Evolutionary conservation across 2,888 invertebrate genomes (phyloP).

Genomic region (Amphipyra tragopoginis): DNA sequence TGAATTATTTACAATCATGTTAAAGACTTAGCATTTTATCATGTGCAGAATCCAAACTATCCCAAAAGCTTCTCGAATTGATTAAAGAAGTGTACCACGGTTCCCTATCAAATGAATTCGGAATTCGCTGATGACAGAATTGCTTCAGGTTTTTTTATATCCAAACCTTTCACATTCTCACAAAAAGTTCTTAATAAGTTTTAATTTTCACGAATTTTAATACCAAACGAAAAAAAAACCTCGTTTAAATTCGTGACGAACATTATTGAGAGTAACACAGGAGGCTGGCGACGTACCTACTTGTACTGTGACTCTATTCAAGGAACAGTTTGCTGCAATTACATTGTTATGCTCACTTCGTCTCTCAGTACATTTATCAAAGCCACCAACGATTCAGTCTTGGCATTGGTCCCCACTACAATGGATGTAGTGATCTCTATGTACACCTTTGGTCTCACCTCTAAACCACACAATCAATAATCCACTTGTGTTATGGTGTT

Average conservation of each 20-base stretch:
- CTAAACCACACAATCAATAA: constrained; percentile 57
- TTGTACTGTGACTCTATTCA: constrained; percentile 81
- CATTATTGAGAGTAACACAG: constrained; percentile 52
- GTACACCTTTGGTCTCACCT: constrained; percentile 61
- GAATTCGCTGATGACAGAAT: too few species aligned
- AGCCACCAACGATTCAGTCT: constrained; percentile 83
- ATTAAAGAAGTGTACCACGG: too few species aligned
- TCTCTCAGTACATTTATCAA: constrained; percentile 83
- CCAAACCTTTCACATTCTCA: too few species aligned
- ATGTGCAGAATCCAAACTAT: too few species aligned
- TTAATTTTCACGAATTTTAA: too few species aligned
- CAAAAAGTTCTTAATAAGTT: too few species aligned
- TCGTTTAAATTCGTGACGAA: constrained; percentile 37
- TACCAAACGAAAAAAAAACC: constrained; percentile 24
- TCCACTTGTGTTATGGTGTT: constrained; percentile 63
- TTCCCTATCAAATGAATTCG: too few species aligned
- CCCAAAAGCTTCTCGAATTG: too few species aligned
- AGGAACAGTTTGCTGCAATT: constrained; percentile 88
- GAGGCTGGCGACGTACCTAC: constrained; percentile 64
- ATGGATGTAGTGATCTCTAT: constrained; percentile 79
- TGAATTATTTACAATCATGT: too few species aligned
- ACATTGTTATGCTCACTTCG: constrained; percentile 88
- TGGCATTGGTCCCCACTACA: constrained; percentile 78
- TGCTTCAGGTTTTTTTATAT: too few species aligned
- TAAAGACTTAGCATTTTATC: too few species aligned